Percentiles rank a stretch among this genome's conserved stretches.
Evolutionary conservation across 2,888 invertebrate species (phyloP).

Genomic region (Scotopteryx bipunctaria): DNA sequence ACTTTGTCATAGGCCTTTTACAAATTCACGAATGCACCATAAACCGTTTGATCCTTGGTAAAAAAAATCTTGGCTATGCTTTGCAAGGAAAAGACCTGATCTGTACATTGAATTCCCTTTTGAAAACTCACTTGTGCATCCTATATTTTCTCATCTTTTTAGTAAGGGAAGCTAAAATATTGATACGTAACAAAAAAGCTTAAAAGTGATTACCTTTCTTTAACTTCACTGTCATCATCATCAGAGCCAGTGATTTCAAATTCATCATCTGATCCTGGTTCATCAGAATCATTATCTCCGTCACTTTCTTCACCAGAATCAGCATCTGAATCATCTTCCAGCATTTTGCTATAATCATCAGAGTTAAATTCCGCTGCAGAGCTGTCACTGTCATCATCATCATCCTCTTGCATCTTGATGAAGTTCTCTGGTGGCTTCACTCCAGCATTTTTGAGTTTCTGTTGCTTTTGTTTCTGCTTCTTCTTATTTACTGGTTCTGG

Average conservation of each 20-base stretch:
- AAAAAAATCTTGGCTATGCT: too few species aligned
- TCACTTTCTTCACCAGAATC: conserved; percentile 39
- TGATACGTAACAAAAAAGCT: too few species aligned
- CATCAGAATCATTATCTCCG: conserved; percentile 36
- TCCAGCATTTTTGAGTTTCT: conserved; percentile 54
- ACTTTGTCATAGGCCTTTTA: too few species aligned
- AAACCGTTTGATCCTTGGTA: too few species aligned
- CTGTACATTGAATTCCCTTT: too few species aligned
- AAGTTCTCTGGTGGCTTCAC: conserved; percentile 58
- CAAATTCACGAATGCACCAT: too few species aligned
- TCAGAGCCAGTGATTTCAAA: conserved; percentile 29
- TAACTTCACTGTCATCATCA: conserved; percentile 36
- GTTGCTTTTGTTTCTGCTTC: conserved; percentile 52
- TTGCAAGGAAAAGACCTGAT: too few species aligned
- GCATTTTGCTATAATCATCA: conserved; percentile 66
- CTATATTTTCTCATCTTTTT: too few species aligned
- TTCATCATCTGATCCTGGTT: conserved; percentile 33
- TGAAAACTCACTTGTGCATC: too few species aligned
- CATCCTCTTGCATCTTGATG: conserved; percentile 54
- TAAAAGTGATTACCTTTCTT: conserved; percentile 39
- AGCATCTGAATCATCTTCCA: conserved; percentile 52
- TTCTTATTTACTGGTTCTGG: conserved; percentile 40
- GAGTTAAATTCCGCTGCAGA: conserved; percentile 66
- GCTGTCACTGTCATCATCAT: conserved; percentile 58
- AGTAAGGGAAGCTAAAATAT: too few species aligned